Percentiles rank a stretch among this genome's conserved stretches.
These are phyloP conservation scores for Meriones unguiculatus DNA, from an alignment of 2,113 vertebrate genomes.

Conservation along the genomic window DNA sequence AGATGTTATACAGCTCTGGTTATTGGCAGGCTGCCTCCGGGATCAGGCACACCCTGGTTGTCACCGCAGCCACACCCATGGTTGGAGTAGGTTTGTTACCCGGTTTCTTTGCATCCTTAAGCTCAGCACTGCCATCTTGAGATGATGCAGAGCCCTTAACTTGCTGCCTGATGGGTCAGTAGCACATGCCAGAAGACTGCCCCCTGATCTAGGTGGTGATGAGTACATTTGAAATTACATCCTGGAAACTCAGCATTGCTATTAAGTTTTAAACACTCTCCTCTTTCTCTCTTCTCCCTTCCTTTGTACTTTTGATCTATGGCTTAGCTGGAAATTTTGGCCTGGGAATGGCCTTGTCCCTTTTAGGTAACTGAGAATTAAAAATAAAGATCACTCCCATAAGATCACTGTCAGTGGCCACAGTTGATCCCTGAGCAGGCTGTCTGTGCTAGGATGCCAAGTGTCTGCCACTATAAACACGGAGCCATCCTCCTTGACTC, in stretches of 20 bases:
- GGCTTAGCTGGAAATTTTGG: constrained; percentile 5
- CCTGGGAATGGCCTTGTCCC: constrained; percentile 52
- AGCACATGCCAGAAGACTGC: neutral
- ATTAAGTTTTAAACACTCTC: neutral
- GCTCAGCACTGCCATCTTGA: neutral
- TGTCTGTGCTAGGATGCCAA: constrained; percentile 36
- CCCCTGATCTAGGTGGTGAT: neutral
- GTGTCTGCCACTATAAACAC: constrained; percentile 37
- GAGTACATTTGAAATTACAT: neutral
- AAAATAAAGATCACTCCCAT: constrained; percentile 68
- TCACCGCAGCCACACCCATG: neutral
- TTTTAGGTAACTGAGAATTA: constrained; percentile 66
- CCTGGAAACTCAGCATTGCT: neutral
- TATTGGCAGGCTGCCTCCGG: neutral
- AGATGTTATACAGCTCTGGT: neutral
- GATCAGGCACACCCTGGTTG: neutral
- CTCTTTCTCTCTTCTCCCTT: too few relatives aligned
- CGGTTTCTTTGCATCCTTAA: neutral
- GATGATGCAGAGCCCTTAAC: neutral
- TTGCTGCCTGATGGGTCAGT: neutral
- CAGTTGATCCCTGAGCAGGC: neutral
- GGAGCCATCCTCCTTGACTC: constrained; percentile 49
- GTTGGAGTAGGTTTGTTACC: neutral
- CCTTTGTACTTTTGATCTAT: neutral
- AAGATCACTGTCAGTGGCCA: constrained; percentile 47